Base-by-base conservation (phyloP, 2,113 vertebrate genomes). In the Labeo rohita region DNA sequence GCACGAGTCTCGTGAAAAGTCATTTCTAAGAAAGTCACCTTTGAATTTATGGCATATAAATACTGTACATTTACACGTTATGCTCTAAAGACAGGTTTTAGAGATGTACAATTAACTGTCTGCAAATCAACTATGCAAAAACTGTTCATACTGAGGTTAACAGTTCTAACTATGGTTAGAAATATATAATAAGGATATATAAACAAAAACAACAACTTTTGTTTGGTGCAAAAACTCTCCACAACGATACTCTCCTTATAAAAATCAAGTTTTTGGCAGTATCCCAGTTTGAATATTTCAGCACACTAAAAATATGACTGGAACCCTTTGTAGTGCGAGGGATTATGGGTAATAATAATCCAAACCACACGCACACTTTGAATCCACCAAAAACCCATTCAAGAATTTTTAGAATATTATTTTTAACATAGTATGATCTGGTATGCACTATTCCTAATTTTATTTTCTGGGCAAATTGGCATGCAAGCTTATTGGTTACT, bases 21-120 rank as follows among this genome's bases (percentile, higher is more conserved):
- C 8, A 49, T 82, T 80, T 70, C 63, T n/a, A 49, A 54, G 63
- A 82, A 50, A 82, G 63, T 82, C 65, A 21, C 61, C 16, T 18
- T 36, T 70, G 47, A 52, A 21, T 82, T 52, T 52, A 28, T 15
- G 23, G 75, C 23, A 77, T 54, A 34, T 11, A 54, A 77, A 54
- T 54, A 77, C 75, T 77, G 28, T 77, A 77, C n/a, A 77, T 54
- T 34, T 77, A 15, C 8, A 77, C 75, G 28, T 34, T 6, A 34
- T 8, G 75, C 75, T 77, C 45, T 77, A 16, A 36, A 18, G 2
- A 68, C 16, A 45, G 8, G 1, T 73, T 45, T 72, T 36, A 72
- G 74, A 45, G 16, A 45, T 39, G 8, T 70, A 18, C 3, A 18
- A 16, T 47, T 75, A 15, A 74, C 49, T 45, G 6, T 23, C 18